phyloP scores from a whole-genome alignment of 1,140 invertebrate genomes.

The Camponotus pennsylvanicus region DNA sequence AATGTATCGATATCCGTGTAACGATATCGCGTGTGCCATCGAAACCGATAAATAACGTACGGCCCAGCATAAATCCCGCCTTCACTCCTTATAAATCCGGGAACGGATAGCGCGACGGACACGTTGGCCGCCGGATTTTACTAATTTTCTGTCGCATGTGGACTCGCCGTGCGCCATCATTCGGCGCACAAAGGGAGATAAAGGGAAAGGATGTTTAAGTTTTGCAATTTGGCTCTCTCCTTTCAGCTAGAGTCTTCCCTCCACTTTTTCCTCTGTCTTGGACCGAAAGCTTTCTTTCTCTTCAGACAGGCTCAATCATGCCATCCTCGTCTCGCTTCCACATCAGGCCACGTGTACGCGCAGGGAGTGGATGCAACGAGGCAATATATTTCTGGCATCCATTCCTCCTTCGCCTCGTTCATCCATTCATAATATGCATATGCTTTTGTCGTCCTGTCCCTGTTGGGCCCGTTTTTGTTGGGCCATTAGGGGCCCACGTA shows the following conservation, averaged over 20 bases:
- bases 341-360: constrained; percentile 71
- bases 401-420: constrained; percentile 79
- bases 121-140: constrained; percentile 83
- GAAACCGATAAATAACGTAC: constrained; percentile 85
- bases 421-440: constrained; percentile 85
- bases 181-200: constrained; percentile 74
- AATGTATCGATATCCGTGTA: constrained; percentile 85
- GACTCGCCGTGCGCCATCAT: constrained; percentile 43
- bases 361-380: constrained; percentile 80
- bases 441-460: constrained; percentile 82
- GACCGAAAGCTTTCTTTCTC: constrained; percentile 38
- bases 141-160: constrained; percentile 84
- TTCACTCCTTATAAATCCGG: constrained; percentile 86
- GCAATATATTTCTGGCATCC: constrained; percentile 84
- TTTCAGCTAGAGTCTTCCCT: constrained; percentile 31
- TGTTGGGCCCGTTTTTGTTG: constrained; percentile 81
- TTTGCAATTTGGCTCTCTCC: constrained; percentile 47
- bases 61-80: constrained; percentile 83
- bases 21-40: constrained; percentile 85
- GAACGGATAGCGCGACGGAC: constrained; percentile 76
- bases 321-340: constrained; percentile 58
- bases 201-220: constrained; percentile 72
- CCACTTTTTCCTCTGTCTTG: constrained; percentile 35
- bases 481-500: constrained; percentile 83
- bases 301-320: constrained; percentile 34